Conservation (phyloP, 1,140 invertebrate genomes). For the Globodera rostochiensis region DNA sequence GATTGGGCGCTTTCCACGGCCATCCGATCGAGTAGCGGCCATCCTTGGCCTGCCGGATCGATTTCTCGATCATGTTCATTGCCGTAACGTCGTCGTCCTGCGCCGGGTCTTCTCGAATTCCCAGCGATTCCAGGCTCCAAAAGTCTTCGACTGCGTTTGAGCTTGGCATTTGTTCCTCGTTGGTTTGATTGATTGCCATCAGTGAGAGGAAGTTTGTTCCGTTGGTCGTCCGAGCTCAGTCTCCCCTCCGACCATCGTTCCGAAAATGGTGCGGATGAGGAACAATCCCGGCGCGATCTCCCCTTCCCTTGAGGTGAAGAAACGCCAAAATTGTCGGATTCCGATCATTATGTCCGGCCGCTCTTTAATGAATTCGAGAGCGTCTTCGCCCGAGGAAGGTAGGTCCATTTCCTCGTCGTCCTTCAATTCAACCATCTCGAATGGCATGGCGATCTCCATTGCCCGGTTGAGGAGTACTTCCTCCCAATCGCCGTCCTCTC, state of each 20-base stretch:
- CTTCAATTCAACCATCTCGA: not conserved
- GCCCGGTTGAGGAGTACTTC: not conserved
- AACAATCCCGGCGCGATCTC: not conserved
- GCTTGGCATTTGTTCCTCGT: too few relatives aligned
- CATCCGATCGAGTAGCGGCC: too few relatives aligned
- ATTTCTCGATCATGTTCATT: too few relatives aligned
- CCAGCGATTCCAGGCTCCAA: too few relatives aligned
- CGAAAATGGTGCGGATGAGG: not conserved
- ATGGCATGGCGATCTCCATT: not conserved
- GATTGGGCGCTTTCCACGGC: too few relatives aligned
- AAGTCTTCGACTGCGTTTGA: too few relatives aligned
- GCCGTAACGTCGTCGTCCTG: too few relatives aligned
- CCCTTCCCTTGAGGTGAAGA: not conserved
- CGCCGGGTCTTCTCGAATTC: too few relatives aligned
- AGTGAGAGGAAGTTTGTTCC: not conserved
- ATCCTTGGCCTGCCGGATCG: too few relatives aligned
- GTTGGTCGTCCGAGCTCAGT: not conserved
- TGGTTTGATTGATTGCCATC: not conserved
- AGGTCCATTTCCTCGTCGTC: not conserved
- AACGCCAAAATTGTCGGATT: not conserved
- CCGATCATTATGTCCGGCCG: slow-evolving; percentile 7
- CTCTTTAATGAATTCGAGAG: not conserved
- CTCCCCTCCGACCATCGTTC: not conserved
- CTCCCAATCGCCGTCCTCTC: not conserved
- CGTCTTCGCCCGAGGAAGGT: not conserved